phyloP scores from a whole-genome alignment of 2,113 vertebrate genomes.

The Bambusicola thoracicus region DNA sequence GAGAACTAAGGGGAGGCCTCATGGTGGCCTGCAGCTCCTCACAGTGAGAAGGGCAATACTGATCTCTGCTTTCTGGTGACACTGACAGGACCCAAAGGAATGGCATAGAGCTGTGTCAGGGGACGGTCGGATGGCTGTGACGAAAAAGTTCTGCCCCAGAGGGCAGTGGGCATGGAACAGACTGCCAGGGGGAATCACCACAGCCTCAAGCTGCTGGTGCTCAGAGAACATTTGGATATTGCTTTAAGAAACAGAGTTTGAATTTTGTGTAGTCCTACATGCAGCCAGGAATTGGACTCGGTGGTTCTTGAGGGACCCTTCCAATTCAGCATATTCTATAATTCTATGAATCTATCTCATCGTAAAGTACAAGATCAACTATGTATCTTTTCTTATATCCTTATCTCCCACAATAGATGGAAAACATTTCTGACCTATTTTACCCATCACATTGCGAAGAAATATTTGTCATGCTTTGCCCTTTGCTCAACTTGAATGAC shows the following conservation, averaged over 20 bases:
- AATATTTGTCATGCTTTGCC: neutral
- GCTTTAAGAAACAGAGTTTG: neutral
- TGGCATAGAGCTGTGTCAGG: neutral
- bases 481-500: neutral
- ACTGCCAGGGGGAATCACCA: no score
- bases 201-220: no score
- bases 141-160: neutral
- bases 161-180: neutral
- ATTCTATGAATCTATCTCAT: neutral
- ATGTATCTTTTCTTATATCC: neutral
- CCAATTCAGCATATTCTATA: neutral
- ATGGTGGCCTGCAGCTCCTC: neutral
- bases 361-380: neutral
- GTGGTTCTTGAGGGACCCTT: neutral
- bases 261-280: neutral
- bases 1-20: neutral
- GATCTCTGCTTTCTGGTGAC: neutral
- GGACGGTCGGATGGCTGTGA: neutral
- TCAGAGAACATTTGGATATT: neutral
- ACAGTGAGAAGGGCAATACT: neutral
- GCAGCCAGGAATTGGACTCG: neutral
- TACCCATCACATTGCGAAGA: neutral
- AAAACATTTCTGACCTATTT: neutral
- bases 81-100: neutral
- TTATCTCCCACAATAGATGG: neutral